These are phyloP conservation scores for Agonum fuliginosum DNA, from an alignment of 2,888 invertebrate species.

Conservation along the genomic window DNA sequence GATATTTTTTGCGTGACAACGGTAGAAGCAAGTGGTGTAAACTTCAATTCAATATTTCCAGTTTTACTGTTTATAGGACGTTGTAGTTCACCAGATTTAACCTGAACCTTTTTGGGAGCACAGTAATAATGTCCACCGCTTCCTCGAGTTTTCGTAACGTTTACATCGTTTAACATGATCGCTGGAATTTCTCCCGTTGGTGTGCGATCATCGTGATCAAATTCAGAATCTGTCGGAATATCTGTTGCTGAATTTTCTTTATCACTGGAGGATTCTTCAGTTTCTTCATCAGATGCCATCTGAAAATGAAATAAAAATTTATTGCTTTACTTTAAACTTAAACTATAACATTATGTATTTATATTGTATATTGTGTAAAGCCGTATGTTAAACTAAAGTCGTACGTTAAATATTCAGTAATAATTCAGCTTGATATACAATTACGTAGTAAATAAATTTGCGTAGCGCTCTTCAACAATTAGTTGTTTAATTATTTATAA, in stretches of 20 bases:
- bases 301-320: slow-evolving; percentile 68
- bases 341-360: too few relatives aligned
- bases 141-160: slow-evolving; percentile 75
- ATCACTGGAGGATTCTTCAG: slow-evolving; percentile 80
- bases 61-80: slow-evolving; percentile 71
- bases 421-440: slow-evolving; percentile 6
- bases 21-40: slow-evolving; percentile 70
- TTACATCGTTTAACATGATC: slow-evolving; percentile 82
- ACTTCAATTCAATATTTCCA: slow-evolving; percentile 70
- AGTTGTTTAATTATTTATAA: slow-evolving; percentile 27
- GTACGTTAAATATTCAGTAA: slow-evolving; percentile 18
- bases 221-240: slow-evolving; percentile 94
- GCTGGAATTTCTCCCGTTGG: slow-evolving; percentile 85
- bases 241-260: slow-evolving; percentile 91
- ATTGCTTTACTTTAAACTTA: too few relatives aligned
- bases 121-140: slow-evolving; percentile 66
- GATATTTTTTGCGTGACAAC: slow-evolving; percentile 66
- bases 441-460: slow-evolving; percentile 15
- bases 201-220: slow-evolving; percentile 86
- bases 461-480: slow-evolving; percentile 26
- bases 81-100: slow-evolving; percentile 74
- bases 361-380: slow-evolving; percentile 43
- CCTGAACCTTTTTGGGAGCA: slow-evolving; percentile 78
- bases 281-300: slow-evolving; percentile 80
- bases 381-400: slow-evolving; percentile 24